These are phyloP conservation scores for Lamprologus tigripictilis DNA, from an alignment of 2,113 vertebrate species.

Conservation along the genomic window DNA sequence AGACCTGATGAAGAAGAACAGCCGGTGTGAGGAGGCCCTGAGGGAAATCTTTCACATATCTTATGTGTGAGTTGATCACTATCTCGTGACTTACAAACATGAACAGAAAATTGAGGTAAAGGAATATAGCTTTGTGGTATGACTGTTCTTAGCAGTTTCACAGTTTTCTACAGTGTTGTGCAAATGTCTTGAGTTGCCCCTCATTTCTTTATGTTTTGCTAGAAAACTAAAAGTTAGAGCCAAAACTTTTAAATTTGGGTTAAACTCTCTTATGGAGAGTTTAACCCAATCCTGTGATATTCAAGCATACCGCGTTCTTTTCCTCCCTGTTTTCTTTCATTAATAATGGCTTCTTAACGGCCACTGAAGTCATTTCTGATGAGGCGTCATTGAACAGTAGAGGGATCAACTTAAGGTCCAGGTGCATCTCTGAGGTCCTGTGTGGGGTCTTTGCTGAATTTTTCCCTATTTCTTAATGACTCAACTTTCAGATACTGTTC, in stretches of 20 bases:
- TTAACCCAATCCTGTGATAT: neutral
- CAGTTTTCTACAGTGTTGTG: neutral
- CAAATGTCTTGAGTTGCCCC: neutral
- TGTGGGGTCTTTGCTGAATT: neutral
- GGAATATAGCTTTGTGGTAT: neutral
- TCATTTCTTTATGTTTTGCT: neutral
- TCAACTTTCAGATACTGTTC: neutral
- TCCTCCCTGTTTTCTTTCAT: neutral
- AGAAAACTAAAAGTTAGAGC: neutral
- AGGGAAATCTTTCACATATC: constrained; percentile 98
- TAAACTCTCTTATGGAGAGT: neutral
- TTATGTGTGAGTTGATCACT: constrained; percentile 79
- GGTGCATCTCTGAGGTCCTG: neutral
- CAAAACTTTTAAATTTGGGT: neutral
- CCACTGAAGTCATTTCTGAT: neutral
- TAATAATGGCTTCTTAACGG: neutral
- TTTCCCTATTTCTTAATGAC: neutral
- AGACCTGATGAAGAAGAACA: constrained; percentile 95
- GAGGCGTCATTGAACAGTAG: neutral
- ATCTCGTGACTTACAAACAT: neutral
- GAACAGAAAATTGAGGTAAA: neutral
- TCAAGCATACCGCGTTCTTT: neutral
- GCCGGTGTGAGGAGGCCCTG: constrained; percentile 90
- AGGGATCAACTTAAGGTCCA: neutral
- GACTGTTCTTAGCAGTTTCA: neutral